Conservation (phyloP, 2,888 invertebrate species). For the Pristionchus mayeri region DNA sequence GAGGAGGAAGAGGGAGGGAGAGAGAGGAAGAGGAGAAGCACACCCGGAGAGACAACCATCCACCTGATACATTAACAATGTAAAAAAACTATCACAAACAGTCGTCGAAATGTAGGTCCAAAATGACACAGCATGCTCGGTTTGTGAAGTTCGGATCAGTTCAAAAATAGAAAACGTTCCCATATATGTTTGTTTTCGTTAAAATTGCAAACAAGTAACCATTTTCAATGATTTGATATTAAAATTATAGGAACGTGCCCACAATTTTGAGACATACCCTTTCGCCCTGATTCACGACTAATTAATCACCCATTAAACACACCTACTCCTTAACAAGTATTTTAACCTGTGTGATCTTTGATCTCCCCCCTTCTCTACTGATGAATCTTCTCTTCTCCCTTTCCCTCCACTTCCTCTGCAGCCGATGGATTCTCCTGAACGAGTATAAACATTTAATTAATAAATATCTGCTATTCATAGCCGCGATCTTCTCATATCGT, state of each 20-base stretch:
- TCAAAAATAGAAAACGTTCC: too few species aligned
- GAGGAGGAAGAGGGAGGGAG: background rate
- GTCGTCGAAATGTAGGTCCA: too few species aligned
- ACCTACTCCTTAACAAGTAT: background rate
- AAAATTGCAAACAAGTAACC: too few species aligned
- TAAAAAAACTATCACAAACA: too few species aligned
- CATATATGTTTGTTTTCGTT: too few species aligned
- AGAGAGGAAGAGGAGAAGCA: background rate
- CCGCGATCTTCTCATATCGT: background rate
- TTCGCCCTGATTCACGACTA: too few species aligned
- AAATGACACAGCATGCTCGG: too few species aligned
- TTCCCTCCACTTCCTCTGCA: constrained; percentile 38
- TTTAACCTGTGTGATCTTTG: background rate
- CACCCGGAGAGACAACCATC: background rate
- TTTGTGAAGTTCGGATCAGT: too few species aligned
- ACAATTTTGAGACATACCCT: too few species aligned
- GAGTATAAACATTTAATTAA: background rate
- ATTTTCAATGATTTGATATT: too few species aligned
- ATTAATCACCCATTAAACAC: too few species aligned
- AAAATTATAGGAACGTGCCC: too few species aligned
- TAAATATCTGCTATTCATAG: background rate
- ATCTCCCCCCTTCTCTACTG: constrained; percentile 17
- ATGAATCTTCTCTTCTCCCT: constrained; percentile 29
- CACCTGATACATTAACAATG: background rate
- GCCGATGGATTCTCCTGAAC: constrained; percentile 42